Conservation (phyloP, 2,113 vertebrate species). For the Pangasianodon gigas region DNA sequence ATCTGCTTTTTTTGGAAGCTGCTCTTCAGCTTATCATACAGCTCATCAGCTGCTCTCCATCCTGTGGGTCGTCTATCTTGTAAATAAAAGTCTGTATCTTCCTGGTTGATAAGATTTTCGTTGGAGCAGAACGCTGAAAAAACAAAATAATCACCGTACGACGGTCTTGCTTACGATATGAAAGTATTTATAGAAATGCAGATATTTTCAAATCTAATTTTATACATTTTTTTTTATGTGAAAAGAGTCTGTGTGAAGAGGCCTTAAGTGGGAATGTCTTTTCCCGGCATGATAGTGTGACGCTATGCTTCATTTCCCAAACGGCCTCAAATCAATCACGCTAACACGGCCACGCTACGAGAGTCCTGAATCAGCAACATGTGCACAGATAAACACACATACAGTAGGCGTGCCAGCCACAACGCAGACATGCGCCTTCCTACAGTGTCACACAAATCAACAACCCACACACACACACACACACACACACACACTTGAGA, state of each 20-base stretch:
- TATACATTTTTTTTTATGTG: background rate
- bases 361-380: constrained; percentile 31
- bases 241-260: background rate
- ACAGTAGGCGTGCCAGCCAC: background rate
- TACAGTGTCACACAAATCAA: constrained; percentile 5
- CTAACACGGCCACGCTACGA: constrained; percentile 61
- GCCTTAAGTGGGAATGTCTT: constrained; percentile 22
- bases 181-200: background rate
- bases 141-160: background rate
- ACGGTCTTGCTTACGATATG: background rate
- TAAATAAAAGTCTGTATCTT: background rate
- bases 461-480: background rate
- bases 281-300: constrained; percentile 8
- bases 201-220: background rate
- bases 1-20: background rate
- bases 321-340: constrained; percentile 66
- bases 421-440: background rate
- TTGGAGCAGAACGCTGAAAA: background rate
- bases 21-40: background rate
- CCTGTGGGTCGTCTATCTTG: background rate
- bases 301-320: constrained; percentile 64
- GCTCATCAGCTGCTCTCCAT: background rate
- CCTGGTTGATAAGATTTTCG: background rate
- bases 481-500: background rate
- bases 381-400: background rate